Evolutionary conservation across 2,113 vertebrate species (phyloP), one percentile per base, ranked within the genome.

Genomic region (Enhydra lutris): DNA sequence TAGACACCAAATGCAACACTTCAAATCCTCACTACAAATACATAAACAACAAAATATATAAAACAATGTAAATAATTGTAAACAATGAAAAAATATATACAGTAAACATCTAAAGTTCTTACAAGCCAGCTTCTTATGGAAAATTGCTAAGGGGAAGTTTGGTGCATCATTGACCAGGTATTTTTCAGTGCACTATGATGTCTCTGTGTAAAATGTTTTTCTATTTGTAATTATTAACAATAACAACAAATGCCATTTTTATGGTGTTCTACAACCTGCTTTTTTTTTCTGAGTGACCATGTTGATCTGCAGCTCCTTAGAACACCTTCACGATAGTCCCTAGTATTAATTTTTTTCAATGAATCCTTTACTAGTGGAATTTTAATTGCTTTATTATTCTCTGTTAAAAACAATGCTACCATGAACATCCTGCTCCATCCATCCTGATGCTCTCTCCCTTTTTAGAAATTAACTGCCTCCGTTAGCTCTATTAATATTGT

Each of bases 321-420:
- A 52, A 91, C 26, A 69, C 29, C 39, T 34, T 76, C 42, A 57
- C 6, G 12, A 57, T 6, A 78, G 45, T n/a, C 31, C 11, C 1
- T 39, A 31, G 39, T 78, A 57, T 45, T 23, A 93, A 65, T 31
- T 89, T 69, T 15, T 57, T 73, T 20, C 65, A 71, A 29, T 80
- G 79, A 84, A 85, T 85, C 90, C 52, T 29, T 91, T 83, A 69
- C 47, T 89, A 73, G 71, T 85, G 57, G n/a, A 63, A 82, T 74
- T 88, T 85, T 91, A 63, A 34, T 93, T 93, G 71, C 79, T 84
- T 96, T 91, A 42, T 42, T 67, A 91, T 85, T 84, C 93, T 91
- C 55, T 82, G 1, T 89, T 86, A 82, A 14, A 86, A 81, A 87
- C 63, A 59, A 31, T 52, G 21, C 47, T 87, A 52, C 34, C 34